Evolutionary conservation across 2,113 vertebrate species (phyloP).

Genomic region (Mastomys coucha): DNA sequence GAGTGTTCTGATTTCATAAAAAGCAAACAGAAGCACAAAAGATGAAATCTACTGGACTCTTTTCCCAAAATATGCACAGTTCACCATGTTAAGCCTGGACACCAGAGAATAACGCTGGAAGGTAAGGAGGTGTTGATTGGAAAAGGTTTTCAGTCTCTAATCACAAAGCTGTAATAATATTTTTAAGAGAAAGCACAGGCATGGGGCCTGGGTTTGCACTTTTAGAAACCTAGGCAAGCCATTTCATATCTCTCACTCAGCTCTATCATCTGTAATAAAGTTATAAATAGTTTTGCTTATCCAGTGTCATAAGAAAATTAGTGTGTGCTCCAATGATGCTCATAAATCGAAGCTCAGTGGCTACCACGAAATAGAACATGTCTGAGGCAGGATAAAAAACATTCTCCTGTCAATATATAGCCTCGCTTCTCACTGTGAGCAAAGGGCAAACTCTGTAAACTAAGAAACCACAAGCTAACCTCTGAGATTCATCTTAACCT

Average conservation of each 20-base stretch:
- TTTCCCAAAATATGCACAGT: background rate
- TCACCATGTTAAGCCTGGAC: background rate
- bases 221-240: background rate
- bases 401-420: background rate
- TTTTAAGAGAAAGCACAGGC: background rate
- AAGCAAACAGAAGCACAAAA: background rate
- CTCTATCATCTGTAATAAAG: background rate
- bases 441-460: background rate
- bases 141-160: background rate
- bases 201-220: background rate
- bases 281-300: background rate
- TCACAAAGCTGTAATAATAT: background rate
- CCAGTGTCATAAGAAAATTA: background rate
- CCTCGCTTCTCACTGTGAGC: background rate
- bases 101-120: background rate
- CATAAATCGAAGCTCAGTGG: background rate
- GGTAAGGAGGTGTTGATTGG: background rate
- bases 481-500: background rate
- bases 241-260: background rate
- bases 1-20: constrained; percentile 14
- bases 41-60: background rate
- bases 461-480: background rate
- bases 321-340: background rate
- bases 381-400: constrained; percentile 6
- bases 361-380: background rate